Evolutionary conservation across 2,888 invertebrate genomes (phyloP).

Genomic region (Laothoe populi): DNA sequence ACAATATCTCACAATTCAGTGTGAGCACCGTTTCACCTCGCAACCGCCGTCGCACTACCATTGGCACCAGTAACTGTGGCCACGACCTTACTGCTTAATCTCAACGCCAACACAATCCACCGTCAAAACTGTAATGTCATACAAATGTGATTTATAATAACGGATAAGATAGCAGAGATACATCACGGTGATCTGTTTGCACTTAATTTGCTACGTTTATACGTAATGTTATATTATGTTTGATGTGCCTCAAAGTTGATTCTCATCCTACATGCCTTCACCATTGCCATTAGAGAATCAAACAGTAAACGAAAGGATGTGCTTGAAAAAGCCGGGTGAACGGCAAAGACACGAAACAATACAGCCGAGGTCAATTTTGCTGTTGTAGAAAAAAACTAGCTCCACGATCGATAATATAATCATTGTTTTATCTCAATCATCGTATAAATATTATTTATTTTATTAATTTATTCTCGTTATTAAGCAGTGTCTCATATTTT

Average conservation of each 20-base stretch:
- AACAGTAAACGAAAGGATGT: slow-evolving; percentile 43
- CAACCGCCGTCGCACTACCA: no score
- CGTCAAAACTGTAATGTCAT: slow-evolving; percentile 43
- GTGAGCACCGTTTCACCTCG: no score
- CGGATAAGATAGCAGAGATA: slow-evolving; percentile 57
- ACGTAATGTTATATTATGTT: slow-evolving; percentile 45
- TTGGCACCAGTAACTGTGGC: no score
- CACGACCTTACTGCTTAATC: slow-evolving; percentile 10
- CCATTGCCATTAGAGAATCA: slow-evolving; percentile 37
- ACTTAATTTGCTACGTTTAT: slow-evolving; percentile 47
- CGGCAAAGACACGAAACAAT: slow-evolving; percentile 35
- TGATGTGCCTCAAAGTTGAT: slow-evolving; percentile 46
- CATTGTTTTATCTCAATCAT: slow-evolving; percentile 46
- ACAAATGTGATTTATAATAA: slow-evolving; percentile 53
- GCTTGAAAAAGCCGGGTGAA: slow-evolving; percentile 37
- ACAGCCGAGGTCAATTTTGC: slow-evolving; percentile 45
- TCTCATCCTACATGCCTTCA: slow-evolving; percentile 34
- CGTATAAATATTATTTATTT: slow-evolving; percentile 57
- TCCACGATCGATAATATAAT: slow-evolving; percentile 60
- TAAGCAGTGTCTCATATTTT: slow-evolving; percentile 66
- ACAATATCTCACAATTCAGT: no score
- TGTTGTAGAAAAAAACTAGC: slow-evolving; percentile 85
- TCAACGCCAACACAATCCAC: slow-evolving; percentile 37
- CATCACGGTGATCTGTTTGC: slow-evolving; percentile 48
- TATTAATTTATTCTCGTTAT: slow-evolving; percentile 56